Evolutionary conservation across 2,797 vertebrate species (phyloP), one percentile per base, ranked within the genome.

Genomic region (Bovichtus variegatus): DNA sequence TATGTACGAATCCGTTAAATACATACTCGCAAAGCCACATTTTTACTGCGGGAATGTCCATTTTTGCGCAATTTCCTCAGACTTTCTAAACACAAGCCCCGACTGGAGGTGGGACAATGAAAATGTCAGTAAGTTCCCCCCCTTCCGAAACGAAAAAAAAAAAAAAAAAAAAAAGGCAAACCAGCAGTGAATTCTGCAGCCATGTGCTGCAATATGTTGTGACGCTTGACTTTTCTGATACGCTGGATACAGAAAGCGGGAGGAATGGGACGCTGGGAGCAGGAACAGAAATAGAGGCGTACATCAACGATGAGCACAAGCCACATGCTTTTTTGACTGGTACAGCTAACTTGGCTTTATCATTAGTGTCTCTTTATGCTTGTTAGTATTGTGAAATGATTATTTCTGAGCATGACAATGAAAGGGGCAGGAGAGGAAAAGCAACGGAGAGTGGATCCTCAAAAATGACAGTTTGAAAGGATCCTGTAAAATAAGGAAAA

Each of bases 61-160:
- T 87, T 80, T 89, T 80, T 83, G 41, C 55, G 27, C 46, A 57
- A 57, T 80, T 85, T 88, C 87, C 80, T 89, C 47, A 47, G 55
- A 51, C 54, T 75, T 77, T 44, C 82, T 79, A 85, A 82, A 78
- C 78, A 85, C 64, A 16, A 15, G 46, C 23, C n/a, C 63, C 0
- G 21, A 41, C 77, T 76, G 82, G 63, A 73, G 78, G 57, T 1
- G 21, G 62, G 63, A 85, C 88, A 81, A 88, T 81, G 80, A 88
- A 85, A 80, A 83, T 72, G 83, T 80, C 84, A 71, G 64, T 47
- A 50, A 69, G 65, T 76, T 75, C 62, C 63, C 64, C 44, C 54
- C 44, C 54, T 46, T 11, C 16, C 13, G 0, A n/a, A 60, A 76
- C 66, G 75, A 80, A 88, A 78, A 71, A 82, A 54, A 80, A 83